Conservation (phyloP, 2,888 invertebrate genomes). For the Eupithecia dodoneata region DNA sequence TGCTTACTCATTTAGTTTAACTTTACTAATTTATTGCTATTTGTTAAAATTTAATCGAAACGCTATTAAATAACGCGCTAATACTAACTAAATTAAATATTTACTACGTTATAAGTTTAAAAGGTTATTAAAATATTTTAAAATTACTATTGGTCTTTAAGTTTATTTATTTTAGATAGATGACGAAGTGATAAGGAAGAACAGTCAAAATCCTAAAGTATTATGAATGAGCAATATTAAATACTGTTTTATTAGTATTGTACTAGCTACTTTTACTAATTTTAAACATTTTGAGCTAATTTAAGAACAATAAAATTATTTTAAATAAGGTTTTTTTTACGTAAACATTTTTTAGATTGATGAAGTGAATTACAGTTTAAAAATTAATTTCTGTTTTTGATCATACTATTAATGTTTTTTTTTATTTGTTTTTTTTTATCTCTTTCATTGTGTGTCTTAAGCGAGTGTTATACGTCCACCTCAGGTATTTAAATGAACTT, state of each 20-base stretch:
- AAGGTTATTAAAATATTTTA: conserved; percentile 72
- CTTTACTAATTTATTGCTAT: conserved; percentile 70
- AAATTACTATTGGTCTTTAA: conserved; percentile 80
- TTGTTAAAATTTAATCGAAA: conserved; percentile 58
- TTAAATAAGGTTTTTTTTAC: background rate
- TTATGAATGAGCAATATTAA: conserved; percentile 70
- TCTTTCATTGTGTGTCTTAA: background rate
- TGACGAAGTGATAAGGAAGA: conserved; percentile 71
- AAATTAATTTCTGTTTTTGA: background rate
- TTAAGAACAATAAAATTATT: background rate
- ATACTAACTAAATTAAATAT: conserved; percentile 62
- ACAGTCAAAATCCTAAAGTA: conserved; percentile 54
- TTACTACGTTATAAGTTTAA: conserved; percentile 59
- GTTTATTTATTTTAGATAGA: conserved; percentile 64
- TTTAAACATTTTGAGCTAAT: conserved; percentile 24
- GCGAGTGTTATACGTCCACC: background rate
- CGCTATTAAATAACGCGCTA: conserved; percentile 69
- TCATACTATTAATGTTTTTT: background rate
- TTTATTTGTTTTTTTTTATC: background rate
- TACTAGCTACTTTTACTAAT: conserved; percentile 35
- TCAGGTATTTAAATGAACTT: background rate
- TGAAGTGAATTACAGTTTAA: background rate
- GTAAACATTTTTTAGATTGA: background rate
- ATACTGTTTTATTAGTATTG: conserved; percentile 44
- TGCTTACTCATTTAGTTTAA: conserved; percentile 55